Evolutionary conservation across 2,888 invertebrate species (phyloP).

Genomic region (Lysandra bellargus): DNA sequence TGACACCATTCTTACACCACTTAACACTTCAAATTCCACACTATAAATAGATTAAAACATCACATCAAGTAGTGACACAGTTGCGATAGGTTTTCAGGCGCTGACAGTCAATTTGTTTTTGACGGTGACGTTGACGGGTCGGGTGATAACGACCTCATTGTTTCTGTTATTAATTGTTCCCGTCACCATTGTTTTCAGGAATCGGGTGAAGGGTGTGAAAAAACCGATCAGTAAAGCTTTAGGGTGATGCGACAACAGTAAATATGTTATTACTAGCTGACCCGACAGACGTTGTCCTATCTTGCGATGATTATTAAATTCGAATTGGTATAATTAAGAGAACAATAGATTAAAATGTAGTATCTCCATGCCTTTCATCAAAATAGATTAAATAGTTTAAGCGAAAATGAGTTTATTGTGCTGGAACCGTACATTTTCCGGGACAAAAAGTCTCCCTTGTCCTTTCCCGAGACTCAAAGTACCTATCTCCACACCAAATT

Average conservation of each 20-base stretch:
- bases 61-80: conserved; percentile 50
- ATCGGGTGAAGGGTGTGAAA: conserved; percentile 31
- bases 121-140: conserved; percentile 43
- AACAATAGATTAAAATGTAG: too few species aligned
- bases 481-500: too few species aligned
- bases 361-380: too few species aligned
- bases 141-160: conserved; percentile 46
- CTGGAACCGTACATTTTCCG: too few species aligned
- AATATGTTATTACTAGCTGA: neutral
- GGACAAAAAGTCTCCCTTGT: too few species aligned
- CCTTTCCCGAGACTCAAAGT: too few species aligned
- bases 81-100: conserved; percentile 35
- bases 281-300: too few species aligned
- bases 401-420: too few species aligned
- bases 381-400: too few species aligned
- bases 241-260: neutral
- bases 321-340: too few species aligned
- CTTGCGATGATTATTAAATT: too few species aligned
- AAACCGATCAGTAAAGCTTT: neutral
- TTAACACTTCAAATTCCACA: neutral
- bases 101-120: conserved; percentile 66
- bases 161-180: conserved; percentile 40
- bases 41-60: conserved; percentile 31
- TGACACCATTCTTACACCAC: neutral
- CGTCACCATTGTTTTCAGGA: conserved; percentile 42